A percentile compares a stretch with the other conserved stretches of the same genome.
phyloP scores from a whole-genome alignment of 2,888 invertebrate species.

The Leptinotarsa peninsularis region DNA sequence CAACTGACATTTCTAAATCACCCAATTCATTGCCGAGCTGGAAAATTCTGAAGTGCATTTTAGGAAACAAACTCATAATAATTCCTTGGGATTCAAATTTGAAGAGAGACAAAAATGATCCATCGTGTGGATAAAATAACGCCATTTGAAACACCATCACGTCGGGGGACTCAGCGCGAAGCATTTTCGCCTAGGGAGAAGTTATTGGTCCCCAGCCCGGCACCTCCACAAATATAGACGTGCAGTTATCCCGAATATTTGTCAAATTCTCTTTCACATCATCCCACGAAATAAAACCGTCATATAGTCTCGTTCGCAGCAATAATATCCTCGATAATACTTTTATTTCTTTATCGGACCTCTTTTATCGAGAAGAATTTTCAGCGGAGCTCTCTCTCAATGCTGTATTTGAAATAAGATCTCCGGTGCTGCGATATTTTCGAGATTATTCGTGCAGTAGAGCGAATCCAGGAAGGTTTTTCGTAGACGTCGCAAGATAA shows the following conservation, averaged over 20 bases:
- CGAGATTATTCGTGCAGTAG: not conserved
- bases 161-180: not conserved
- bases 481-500: too few species aligned
- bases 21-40: too few species aligned
- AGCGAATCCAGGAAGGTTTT: not conserved
- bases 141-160: not conserved
- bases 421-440: not conserved
- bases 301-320: not conserved
- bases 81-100: not conserved
- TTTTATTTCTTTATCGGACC: conserved; percentile 3
- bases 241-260: conserved; percentile 1
- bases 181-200: not conserved
- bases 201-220: not conserved
- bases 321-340: conserved; percentile 1
- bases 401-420: not conserved
- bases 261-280: conserved; percentile 2
- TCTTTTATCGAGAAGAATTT: conserved; percentile 1
- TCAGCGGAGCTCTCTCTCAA: not conserved
- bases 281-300: not conserved
- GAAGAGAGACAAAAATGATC: not conserved
- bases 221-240: not conserved
- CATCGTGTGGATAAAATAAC: not conserved
- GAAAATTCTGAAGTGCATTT: too few species aligned
- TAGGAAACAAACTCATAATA: too few species aligned
- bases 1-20: too few species aligned